phyloP scores from a whole-genome alignment of 2,113 vertebrate species.

The Chionis minor region DNA sequence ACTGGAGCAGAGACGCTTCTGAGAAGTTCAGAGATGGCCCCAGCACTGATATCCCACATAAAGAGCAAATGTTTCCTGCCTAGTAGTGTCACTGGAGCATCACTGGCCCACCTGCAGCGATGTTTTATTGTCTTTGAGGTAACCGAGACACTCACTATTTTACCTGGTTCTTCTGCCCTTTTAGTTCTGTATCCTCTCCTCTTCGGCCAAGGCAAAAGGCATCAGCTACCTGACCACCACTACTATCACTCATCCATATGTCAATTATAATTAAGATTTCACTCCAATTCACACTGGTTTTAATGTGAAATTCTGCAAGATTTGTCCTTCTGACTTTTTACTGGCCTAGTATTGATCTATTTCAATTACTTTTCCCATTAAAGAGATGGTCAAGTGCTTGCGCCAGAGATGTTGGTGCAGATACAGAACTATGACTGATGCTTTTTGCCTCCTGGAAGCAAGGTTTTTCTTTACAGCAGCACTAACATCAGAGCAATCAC shows the following conservation, averaged over 20 bases:
- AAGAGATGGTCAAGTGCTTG: conserved; percentile 3
- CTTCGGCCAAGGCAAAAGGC: neutral
- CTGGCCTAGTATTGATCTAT: neutral
- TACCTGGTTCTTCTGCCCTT: neutral
- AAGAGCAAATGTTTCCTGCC: neutral
- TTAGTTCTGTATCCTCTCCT: neutral
- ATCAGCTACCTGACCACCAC: neutral
- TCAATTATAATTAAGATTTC: neutral
- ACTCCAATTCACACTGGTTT: neutral
- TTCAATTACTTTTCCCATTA: conserved; percentile 22
- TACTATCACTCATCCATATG: neutral
- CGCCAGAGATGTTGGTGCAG: neutral
- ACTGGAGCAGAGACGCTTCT: neutral
- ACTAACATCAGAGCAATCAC: neutral
- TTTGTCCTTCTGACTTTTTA: conserved; percentile 18
- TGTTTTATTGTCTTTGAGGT: neutral
- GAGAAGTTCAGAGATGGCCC: neutral
- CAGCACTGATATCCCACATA: neutral
- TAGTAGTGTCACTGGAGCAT: neutral
- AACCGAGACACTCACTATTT: neutral
- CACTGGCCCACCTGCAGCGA: neutral
- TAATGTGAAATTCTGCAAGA: neutral
- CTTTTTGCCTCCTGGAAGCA: neutral
- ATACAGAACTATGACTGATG: neutral
- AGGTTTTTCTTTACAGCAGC: neutral